These are phyloP conservation scores for Turritopsis dohrnii DNA, from an alignment of 30 jellyfish, hydroid and myxozoan genomes.

Conservation along the genomic window DNA sequence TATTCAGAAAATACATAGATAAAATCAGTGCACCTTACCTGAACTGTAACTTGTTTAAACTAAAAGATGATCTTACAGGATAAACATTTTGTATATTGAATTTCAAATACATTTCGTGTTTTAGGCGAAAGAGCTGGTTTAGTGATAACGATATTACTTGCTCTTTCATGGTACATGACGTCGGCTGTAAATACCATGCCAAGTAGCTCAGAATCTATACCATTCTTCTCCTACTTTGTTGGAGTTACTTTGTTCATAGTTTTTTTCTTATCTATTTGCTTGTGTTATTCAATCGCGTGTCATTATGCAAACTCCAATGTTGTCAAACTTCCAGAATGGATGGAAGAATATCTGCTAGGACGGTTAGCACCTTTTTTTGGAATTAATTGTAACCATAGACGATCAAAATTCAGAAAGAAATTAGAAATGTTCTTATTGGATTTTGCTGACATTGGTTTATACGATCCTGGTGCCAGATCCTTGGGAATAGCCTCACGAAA, in stretches of 20 bases:
- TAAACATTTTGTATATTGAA: too few species aligned
- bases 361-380: constrained; percentile 57
- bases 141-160: constrained; percentile 81
- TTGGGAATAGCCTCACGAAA: background rate
- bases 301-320: constrained; percentile 78
- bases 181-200: constrained; percentile 77
- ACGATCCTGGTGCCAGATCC: background rate
- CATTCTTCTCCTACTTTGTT: constrained; percentile 69
- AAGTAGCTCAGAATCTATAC: constrained; percentile 92
- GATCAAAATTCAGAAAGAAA: constrained; percentile 14
- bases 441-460: background rate
- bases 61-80: too few species aligned
- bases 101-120: too few species aligned
- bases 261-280: constrained; percentile 60
- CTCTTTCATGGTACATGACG: constrained; percentile 80
- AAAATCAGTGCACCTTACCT: too few species aligned
- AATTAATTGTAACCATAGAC: constrained; percentile 17
- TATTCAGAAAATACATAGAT: too few species aligned
- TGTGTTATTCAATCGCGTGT: constrained; percentile 76
- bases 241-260: constrained; percentile 62
- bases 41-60: too few species aligned
- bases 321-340: constrained; percentile 79
- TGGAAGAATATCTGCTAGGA: constrained; percentile 58
- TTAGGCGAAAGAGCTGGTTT: constrained; percentile 84
- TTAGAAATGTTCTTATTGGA: background rate